Conservation (phyloP, 2,888 invertebrate species). For the Crossocerus cetratus region DNA sequence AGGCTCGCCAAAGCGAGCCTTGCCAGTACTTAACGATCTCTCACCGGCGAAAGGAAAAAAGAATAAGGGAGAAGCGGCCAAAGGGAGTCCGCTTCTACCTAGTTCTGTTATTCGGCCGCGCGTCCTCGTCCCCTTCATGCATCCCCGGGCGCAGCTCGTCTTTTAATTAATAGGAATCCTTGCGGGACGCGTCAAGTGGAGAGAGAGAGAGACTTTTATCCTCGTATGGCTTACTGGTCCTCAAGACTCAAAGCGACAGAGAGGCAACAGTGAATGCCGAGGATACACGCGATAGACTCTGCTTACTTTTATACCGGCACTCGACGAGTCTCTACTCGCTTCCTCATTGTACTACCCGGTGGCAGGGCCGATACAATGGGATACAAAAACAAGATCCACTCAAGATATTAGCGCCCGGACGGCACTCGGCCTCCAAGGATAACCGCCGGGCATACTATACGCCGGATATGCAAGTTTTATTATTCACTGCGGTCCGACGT, state of each 20-base stretch:
- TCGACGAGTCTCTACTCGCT: too few species aligned
- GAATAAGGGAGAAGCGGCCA: not conserved
- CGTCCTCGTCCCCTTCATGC: not conserved
- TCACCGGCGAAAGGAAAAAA: not conserved
- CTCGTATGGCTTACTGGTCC: too few species aligned
- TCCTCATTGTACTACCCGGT: too few species aligned
- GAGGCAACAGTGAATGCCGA: too few species aligned
- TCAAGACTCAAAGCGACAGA: too few species aligned
- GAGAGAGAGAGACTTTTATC: too few species aligned
- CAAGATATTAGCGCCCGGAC: constrained; percentile 28
- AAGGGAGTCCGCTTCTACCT: not conserved
- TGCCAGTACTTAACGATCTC: not conserved
- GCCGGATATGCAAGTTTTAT: constrained; percentile 51
- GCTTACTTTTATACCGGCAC: too few species aligned
- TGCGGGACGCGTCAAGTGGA: not conserved
- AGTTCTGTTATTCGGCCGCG: not conserved
- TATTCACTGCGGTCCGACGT: constrained; percentile 38
- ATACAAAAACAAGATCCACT: not conserved
- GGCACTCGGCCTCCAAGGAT: constrained; percentile 15
- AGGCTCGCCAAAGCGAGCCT: constrained; percentile 11
- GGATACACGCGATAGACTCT: too few species aligned
- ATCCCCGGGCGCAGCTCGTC: not conserved
- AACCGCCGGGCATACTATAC: constrained; percentile 26
- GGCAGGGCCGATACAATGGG: too few species aligned
- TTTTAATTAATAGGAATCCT: constrained; percentile 1